Base-by-base conservation (phyloP, 2,113 vertebrate genomes). In the Brachyhypopomus gauderio region DNA sequence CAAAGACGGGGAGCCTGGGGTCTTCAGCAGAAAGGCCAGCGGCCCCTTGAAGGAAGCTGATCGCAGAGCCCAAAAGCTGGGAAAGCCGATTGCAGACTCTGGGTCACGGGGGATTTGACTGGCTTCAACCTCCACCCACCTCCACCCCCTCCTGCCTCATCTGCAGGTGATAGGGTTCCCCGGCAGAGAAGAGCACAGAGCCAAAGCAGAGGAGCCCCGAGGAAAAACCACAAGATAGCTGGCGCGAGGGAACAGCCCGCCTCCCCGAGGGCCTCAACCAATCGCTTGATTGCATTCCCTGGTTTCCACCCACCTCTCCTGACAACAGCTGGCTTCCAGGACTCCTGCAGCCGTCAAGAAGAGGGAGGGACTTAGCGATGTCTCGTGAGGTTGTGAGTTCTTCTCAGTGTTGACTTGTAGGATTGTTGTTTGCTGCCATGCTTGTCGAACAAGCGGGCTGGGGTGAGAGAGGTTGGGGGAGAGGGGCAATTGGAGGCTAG, bases 211-310 rank as follows among this genome's bases (percentile, higher is more conserved):
- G 38, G 74, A 85, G 69, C 75, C 77, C 76, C 23, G 78, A 85
- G 81, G 78, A 83, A 63, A 83, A 34, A 77, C 80, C 55, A 79
- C 59, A 34, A 73, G 71, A 58, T 48, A 74, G 72, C n/a, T 16
- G 63, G 71, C 36, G 23, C 58, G 69, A 8, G 38, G 66, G n/a
- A 73, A 70, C 55, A 56, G 62, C 60, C 66, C 55, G 64, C 34
- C 56, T 56, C 45, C 45, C 12, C 9, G 12, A 19, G 19, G 55
- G 63, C 64, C 71, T 82, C 75, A 59, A 20, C 16, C 36, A 63
- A n/a, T 56, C 17, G 55, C 58, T 55, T 85, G 55, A 75, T 82
- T 82, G 59, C 58, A 63, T 75, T 66, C 72, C 27, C 67, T 79
- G 72, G 76, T 36, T 62, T 22, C 36, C 22, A 52, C 5, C 17